Conservation (phyloP, 2,888 invertebrate genomes). For the Dioctria rufipes region DNA sequence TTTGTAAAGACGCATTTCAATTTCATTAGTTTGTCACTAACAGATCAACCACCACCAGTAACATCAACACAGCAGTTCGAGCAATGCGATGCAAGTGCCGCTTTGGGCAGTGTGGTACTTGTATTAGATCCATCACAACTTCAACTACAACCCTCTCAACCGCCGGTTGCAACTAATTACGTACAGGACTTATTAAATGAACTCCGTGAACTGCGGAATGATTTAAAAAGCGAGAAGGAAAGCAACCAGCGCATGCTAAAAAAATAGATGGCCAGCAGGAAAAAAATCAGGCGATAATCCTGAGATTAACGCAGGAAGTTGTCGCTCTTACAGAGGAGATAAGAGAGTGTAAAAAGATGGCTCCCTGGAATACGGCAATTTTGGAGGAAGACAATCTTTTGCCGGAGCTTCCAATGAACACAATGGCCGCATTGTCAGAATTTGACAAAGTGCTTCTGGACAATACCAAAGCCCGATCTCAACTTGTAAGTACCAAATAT, state of each 20-base stretch:
- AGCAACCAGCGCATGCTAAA: background rate
- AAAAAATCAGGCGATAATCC: background rate
- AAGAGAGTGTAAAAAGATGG: background rate
- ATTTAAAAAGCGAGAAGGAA: too few species aligned
- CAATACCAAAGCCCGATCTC: background rate
- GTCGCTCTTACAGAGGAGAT: background rate
- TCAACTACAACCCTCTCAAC: background rate
- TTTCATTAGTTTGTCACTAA: background rate
- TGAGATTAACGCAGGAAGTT: background rate
- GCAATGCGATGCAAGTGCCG: background rate
- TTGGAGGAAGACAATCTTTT: conserved; percentile 1
- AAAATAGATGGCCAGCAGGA: background rate
- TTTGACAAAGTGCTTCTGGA: too few species aligned
- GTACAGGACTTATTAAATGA: background rate
- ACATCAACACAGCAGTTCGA: conserved; percentile 1
- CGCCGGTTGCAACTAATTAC: background rate
- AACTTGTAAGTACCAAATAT: too few species aligned
- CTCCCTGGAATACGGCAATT: background rate
- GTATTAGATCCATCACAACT: background rate
- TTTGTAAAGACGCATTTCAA: background rate
- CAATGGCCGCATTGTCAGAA: background rate
- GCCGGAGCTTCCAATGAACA: background rate
- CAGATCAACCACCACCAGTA: background rate
- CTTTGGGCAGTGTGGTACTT: background rate
- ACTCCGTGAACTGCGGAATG: background rate